A percentile compares a stretch with the other conserved stretches of the same genome.
Evolutionary conservation across 2,888 invertebrate species (phyloP).

Genomic region (Ormyrus nitidulus): DNA sequence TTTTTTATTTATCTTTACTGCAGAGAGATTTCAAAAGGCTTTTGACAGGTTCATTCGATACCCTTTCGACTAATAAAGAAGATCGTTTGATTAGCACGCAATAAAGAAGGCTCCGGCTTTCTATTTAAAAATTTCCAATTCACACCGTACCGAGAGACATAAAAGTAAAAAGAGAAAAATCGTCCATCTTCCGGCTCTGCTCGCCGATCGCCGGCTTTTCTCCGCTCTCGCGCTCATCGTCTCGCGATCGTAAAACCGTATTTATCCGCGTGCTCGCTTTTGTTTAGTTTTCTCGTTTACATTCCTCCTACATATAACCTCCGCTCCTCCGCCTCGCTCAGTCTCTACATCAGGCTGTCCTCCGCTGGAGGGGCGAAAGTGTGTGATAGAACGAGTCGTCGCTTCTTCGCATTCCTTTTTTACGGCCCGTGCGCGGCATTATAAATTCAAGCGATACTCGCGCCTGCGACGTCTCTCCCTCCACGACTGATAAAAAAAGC

Average conservation of each 20-base stretch:
- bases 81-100: slow-evolving; percentile 31
- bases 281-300: slow-evolving; percentile 67
- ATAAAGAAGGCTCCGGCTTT: slow-evolving; percentile 28
- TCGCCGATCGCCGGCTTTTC: slow-evolving; percentile 54
- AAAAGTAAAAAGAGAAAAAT: slow-evolving; percentile 48
- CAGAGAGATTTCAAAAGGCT: no score
- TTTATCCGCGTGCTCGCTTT: slow-evolving; percentile 61
- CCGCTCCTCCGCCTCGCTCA: slow-evolving; percentile 38
- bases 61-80: slow-evolving; percentile 24
- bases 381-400: slow-evolving; percentile 52
- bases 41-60: neutral
- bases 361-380: slow-evolving; percentile 46
- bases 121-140: slow-evolving; percentile 51
- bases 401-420: slow-evolving; percentile 62
- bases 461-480: slow-evolving; percentile 2
- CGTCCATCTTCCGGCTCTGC: slow-evolving; percentile 48
- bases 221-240: slow-evolving; percentile 53
- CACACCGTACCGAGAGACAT: slow-evolving; percentile 2
- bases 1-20: no score
- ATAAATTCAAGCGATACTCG: slow-evolving; percentile 68
- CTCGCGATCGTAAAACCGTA: slow-evolving; percentile 65
- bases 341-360: slow-evolving; percentile 16
- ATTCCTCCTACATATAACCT: slow-evolving; percentile 54
- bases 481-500: slow-evolving; percentile 62
- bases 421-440: slow-evolving; percentile 65